A percentile compares a stretch with the other conserved stretches of the same genome.
phyloP scores from a whole-genome alignment of 2,113 vertebrate species.

The Catharus bicknelli region DNA sequence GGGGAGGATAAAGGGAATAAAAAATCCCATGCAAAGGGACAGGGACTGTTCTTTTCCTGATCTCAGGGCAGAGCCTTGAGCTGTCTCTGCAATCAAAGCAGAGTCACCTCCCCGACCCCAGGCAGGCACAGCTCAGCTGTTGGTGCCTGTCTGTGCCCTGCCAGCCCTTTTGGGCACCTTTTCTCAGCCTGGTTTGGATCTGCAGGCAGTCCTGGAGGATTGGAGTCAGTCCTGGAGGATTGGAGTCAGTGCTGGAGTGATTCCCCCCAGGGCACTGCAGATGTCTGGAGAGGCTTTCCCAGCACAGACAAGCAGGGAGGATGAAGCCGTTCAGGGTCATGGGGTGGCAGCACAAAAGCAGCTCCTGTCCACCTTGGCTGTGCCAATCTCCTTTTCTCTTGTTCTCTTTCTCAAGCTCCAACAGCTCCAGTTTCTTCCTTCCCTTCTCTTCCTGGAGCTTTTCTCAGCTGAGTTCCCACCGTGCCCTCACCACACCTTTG shows the following conservation, averaged over 20 bases:
- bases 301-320: neutral
- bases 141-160: neutral
- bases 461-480: neutral
- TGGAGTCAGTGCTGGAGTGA: neutral
- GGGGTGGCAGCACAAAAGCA: neutral
- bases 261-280: neutral
- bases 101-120: neutral
- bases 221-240: neutral
- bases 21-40: neutral
- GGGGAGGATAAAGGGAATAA: neutral
- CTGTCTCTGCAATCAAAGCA: neutral
- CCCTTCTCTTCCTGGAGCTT: neutral
- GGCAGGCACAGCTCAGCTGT: neutral
- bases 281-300: neutral
- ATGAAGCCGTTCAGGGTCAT: neutral
- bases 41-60: neutral
- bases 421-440: neutral
- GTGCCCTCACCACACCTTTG: neutral
- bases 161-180: fast-evolving
- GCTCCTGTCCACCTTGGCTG: neutral
- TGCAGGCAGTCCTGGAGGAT: neutral
- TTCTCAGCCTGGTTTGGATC: neutral
- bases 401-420: neutral
- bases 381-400: neutral
- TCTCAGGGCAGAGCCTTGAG: neutral